These are phyloP conservation scores for Polyodon spathula DNA, from an alignment of 2,113 vertebrate genomes.

Conservation along the genomic window DNA sequence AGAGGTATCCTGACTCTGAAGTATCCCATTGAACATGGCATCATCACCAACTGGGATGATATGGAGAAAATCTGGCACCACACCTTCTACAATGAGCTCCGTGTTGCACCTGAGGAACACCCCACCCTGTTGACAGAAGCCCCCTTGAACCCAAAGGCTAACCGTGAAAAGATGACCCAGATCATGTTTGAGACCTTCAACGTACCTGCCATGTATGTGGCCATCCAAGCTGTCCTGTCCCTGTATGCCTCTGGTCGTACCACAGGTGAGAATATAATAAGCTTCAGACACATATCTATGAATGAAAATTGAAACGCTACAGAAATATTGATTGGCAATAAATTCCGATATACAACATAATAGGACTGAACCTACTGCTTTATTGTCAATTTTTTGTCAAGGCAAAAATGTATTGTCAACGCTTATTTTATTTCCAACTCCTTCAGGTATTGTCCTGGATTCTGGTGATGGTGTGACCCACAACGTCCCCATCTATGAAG, in stretches of 20 bases:
- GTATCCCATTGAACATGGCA: slow-evolving; percentile 86
- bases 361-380: too few relatives aligned
- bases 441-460: slow-evolving; percentile 83
- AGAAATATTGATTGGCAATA: too few relatives aligned
- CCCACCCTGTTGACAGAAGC: slow-evolving; percentile 84
- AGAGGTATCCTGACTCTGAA: slow-evolving; percentile 85
- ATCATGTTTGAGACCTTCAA: slow-evolving; percentile 72
- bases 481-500: slow-evolving; percentile 78
- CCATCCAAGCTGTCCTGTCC: slow-evolving; percentile 77
- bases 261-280: slow-evolving; percentile 48
- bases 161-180: slow-evolving; percentile 92
- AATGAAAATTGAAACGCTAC: background rate
- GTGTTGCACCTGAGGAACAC: slow-evolving; percentile 84
- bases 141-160: slow-evolving; percentile 85
- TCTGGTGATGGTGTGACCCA: slow-evolving; percentile 82
- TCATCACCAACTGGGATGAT: slow-evolving; percentile 94
- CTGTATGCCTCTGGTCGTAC: slow-evolving; percentile 76
- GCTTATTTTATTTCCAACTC: background rate
- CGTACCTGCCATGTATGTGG: slow-evolving; percentile 74
- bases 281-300: background rate
- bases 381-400: too few relatives aligned
- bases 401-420: too few relatives aligned
- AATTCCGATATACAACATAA: too few relatives aligned
- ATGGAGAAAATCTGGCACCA: slow-evolving; percentile 97
- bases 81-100: slow-evolving; percentile 87